Conservation (phyloP, 2,113 vertebrate species). For the Prionailurus bengalensis region DNA sequence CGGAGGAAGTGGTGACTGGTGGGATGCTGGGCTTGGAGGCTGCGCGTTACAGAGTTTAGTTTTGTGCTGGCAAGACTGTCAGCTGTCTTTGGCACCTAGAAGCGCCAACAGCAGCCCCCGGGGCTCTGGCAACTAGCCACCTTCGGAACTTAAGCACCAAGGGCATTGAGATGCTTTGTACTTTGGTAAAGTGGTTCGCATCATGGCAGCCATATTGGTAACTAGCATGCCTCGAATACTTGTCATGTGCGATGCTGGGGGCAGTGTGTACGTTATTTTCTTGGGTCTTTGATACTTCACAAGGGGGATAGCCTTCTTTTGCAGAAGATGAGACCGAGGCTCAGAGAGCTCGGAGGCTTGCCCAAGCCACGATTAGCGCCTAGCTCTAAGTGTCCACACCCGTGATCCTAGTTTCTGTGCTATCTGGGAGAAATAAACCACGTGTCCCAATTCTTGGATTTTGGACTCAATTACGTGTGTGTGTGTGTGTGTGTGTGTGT, state of each 20-base stretch:
- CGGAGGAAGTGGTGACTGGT: fast-evolving
- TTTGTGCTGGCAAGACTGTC: not conserved
- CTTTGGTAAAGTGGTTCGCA: not conserved
- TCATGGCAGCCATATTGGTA: not conserved
- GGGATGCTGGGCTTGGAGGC: not conserved
- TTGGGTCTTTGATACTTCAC: not conserved
- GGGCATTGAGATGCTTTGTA: not conserved
- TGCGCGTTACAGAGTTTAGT: not conserved
- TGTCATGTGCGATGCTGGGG: fast-evolving
- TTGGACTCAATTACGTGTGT: not conserved
- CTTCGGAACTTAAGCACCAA: not conserved
- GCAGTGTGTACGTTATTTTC: not conserved
- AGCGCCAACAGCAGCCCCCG: not conserved
- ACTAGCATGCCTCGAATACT: not conserved
- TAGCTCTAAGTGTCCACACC: not conserved
- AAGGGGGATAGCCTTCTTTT: not conserved
- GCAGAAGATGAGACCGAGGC: not conserved
- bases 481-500: not conserved
- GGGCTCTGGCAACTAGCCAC: too few species aligned
- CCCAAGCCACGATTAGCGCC: not conserved
- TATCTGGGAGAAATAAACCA: not conserved
- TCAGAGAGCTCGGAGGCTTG: not conserved
- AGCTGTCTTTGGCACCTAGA: not conserved
- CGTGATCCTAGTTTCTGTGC: not conserved
- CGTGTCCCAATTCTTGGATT: not conserved